phyloP scores from a whole-genome alignment of 2,797 vertebrate species.

The Microtus agrestis region DNA sequence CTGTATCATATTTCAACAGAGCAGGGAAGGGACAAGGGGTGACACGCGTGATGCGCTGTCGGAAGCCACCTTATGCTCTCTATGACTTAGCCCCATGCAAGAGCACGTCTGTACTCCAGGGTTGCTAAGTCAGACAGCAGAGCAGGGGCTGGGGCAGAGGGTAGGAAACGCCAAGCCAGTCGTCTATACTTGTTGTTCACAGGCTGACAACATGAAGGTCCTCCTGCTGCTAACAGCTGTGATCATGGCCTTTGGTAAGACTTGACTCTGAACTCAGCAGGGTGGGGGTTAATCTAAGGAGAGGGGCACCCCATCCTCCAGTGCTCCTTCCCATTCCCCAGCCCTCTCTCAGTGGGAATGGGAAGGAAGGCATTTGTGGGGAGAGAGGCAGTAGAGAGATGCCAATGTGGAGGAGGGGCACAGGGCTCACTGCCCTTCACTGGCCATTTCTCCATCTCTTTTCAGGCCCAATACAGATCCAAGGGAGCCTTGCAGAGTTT shows the following conservation, averaged over 20 bases:
- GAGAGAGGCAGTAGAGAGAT: not conserved
- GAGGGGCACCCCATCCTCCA: not conserved
- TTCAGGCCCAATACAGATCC: constrained; percentile 47
- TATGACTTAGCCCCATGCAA: not conserved
- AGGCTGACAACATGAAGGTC: constrained; percentile 59
- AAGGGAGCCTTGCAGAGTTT: not conserved
- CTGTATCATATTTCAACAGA: rapidly evolving
- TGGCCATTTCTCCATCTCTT: not conserved
- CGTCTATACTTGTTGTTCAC: not conserved
- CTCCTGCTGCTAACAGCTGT: constrained; percentile 11
- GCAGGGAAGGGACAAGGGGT: not conserved
- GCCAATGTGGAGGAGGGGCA: not conserved
- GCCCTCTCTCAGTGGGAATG: not conserved
- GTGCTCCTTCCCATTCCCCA: not conserved
- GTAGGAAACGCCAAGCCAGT: not conserved
- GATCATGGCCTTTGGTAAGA: constrained; percentile 45
- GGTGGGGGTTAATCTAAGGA: not conserved
- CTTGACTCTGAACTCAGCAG: not conserved
- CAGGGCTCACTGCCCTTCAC: rapidly evolving
- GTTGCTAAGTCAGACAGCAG: not conserved
- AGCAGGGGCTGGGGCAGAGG: not conserved
- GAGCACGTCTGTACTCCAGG: not conserved
- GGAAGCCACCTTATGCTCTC: not conserved
- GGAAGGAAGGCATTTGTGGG: not conserved
- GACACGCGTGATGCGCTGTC: rapidly evolving